phyloP scores from a whole-genome alignment of 1,140 invertebrate species.

The Anadara kagoshimensis region DNA sequence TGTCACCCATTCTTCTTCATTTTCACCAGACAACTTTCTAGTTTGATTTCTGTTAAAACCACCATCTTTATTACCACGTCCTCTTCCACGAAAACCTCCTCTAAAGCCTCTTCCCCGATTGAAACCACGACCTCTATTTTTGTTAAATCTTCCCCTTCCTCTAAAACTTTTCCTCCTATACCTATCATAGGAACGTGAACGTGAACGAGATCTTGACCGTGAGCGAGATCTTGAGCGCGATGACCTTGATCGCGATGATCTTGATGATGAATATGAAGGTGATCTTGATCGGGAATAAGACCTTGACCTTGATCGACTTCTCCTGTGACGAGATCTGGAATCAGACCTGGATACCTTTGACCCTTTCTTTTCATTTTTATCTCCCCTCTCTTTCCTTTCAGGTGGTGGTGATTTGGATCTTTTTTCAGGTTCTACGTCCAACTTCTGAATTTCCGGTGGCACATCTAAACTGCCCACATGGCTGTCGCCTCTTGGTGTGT shows the following conservation, averaged over 20 bases:
- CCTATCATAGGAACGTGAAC: neutral
- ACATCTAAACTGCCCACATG: no score
- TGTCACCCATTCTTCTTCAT: neutral
- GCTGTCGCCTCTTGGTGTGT: no score
- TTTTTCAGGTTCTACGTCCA: constrained; percentile 1
- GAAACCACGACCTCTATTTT: no score
- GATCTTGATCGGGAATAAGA: constrained; percentile 27
- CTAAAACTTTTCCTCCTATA: no score
- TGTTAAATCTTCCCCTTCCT: no score
- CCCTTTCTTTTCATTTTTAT: constrained; percentile 3
- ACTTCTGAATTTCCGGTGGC: no score
- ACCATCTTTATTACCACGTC: neutral
- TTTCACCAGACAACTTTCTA: neutral
- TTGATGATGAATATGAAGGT: neutral
- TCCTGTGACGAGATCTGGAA: constrained; percentile 4
- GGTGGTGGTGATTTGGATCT: constrained; percentile 16
- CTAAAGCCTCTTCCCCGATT: no score
- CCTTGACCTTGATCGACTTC: constrained; percentile 23
- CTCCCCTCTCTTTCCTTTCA: neutral
- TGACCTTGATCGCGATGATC: neutral
- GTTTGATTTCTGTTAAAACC: neutral
- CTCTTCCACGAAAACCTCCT: neutral
- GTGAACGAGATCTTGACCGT: neutral
- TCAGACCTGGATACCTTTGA: constrained; percentile 1
- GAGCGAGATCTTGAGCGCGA: no score